phyloP scores from a whole-genome alignment of 2,888 invertebrate species.

The Schizaphis graminum region DNA sequence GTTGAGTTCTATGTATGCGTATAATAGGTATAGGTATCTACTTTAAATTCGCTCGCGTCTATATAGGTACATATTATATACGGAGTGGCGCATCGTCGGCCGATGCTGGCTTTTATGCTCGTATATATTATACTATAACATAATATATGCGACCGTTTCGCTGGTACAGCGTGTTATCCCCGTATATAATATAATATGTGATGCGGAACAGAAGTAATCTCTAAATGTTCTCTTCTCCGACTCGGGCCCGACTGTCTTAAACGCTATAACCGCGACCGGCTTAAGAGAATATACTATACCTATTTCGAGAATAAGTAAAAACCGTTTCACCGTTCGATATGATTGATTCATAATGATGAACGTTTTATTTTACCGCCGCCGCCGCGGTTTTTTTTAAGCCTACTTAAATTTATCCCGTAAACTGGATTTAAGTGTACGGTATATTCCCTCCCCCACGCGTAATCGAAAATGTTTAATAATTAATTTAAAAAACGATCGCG shows the following conservation, averaged over 20 bases:
- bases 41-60: background rate
- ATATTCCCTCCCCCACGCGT: background rate
- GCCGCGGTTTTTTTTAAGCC: background rate
- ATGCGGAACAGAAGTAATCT: conserved; percentile 5
- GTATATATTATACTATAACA: background rate
- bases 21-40: background rate
- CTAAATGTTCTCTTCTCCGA: background rate
- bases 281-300: background rate
- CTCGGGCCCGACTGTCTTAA: background rate
- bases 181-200: background rate
- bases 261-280: background rate
- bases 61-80: background rate
- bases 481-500: conserved; percentile 8
- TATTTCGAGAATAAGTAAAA: background rate
- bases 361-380: background rate
- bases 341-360: background rate
- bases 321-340: background rate
- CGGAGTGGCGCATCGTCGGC: background rate
- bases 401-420: background rate
- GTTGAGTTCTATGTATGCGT: background rate
- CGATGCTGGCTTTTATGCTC: background rate
- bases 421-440: background rate
- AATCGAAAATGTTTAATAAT: conserved; percentile 28
- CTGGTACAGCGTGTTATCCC: background rate
- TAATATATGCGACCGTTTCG: background rate